Base-by-base conservation (phyloP, 2,113 vertebrate genomes). In the Vulpes vulpes region DNA sequence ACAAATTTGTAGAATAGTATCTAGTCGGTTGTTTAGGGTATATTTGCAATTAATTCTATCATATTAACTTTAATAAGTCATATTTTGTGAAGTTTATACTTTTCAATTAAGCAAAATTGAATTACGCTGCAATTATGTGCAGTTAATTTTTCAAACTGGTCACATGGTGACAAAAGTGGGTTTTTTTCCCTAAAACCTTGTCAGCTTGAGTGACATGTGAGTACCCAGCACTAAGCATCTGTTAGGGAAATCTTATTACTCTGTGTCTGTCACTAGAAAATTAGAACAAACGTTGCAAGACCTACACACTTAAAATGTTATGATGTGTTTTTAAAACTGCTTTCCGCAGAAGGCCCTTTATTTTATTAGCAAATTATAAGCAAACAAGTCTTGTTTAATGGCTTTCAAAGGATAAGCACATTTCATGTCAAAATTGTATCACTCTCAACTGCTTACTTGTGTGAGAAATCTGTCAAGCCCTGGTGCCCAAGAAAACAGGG, bases 201-300 rank as follows among this genome's bases (percentile, higher is more conserved):
- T 59, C 95, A 98, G 86, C 78, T 67, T 94, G 96, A 98, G 83
- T 55, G 96, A 89, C 94, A 38, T 9, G 82, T 80, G 94, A 95
- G 90, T 43, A 78, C 94, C 84, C 98, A 94, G 35, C 83, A 97
- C 93, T 93, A 93, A 98, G 92, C 97, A 17, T 92, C 94, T 96
- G 35, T 78, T n/a, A 83, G 83, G 53, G 62, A 97, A 96, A 86
- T 98, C 91, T 97, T 67, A 86, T 59, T 71, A 65, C 81, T 90
- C 78, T 95, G 59, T 11, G 5, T 95, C 96, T 96, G 92, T 95
- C 97, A 95, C 97, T 92, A 60, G 80, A 89, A 98, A 98, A 98
- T 22, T 8, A 53, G 82, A 97, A 91, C 49, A 89, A 98, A 85
- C 0, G 3, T 87, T 53, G 89, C 76, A 84, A 98, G 94, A 49